Conservation (phyloP, 2,797 vertebrate species). For the Pteropus rufus region DNA sequence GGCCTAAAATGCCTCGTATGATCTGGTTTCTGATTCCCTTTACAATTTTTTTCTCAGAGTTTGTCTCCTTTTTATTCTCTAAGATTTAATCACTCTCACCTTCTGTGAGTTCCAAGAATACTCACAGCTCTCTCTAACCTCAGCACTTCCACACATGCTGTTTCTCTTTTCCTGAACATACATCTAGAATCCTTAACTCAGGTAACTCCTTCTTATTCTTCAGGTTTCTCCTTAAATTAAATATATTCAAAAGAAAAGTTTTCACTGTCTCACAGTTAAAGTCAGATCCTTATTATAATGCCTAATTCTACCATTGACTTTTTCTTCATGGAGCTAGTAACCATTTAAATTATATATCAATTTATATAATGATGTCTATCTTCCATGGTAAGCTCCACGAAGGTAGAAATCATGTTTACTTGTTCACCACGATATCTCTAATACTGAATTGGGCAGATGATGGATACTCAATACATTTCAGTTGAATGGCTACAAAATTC, state of each 20-base stretch:
- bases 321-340: background rate
- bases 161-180: background rate
- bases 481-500: background rate
- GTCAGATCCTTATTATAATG: background rate
- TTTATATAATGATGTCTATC: background rate
- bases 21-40: background rate
- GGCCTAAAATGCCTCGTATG: background rate
- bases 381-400: background rate
- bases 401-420: background rate
- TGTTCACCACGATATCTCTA: background rate
- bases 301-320: background rate
- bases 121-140: background rate
- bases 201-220: background rate
- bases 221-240: background rate
- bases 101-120: background rate
- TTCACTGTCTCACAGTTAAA: background rate
- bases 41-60: background rate
- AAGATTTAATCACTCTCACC: background rate
- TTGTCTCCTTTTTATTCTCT: background rate
- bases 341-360: background rate
- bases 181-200: background rate
- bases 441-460: background rate
- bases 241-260: background rate
- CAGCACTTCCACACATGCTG: background rate
- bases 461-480: background rate